phyloP scores from a whole-genome alignment of 2,113 vertebrate species.

The Oxygymnocypris stewartii region DNA sequence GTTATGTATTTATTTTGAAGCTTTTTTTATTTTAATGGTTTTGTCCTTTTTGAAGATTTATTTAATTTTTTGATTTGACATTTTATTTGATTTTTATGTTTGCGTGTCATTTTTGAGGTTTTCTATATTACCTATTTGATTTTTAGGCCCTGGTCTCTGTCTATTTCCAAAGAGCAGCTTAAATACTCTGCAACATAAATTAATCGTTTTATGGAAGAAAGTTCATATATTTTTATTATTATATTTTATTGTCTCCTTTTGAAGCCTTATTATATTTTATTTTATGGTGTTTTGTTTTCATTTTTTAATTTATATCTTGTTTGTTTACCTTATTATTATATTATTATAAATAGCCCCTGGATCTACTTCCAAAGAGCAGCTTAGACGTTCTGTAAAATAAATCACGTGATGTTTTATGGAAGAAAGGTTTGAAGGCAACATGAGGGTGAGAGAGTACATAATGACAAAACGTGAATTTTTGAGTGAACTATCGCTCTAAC shows the following conservation, averaged over 20 bases:
- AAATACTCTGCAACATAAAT: not conserved
- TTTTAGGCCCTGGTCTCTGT: not conserved
- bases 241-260: not conserved
- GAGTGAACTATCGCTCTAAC: conserved; percentile 45
- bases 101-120: not conserved
- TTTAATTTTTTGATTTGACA: not conserved
- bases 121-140: not conserved
- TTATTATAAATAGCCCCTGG: not conserved
- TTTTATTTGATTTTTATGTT: not conserved
- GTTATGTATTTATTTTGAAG: not conserved
- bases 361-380: not conserved
- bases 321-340: not conserved
- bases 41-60: not conserved
- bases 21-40: not conserved
- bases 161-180: not conserved
- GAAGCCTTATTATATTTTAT: too few species aligned
- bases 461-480: not conserved
- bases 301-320: not conserved
- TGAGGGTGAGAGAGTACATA: not conserved
- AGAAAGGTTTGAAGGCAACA: not conserved
- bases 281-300: not conserved
- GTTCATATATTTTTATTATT: not conserved
- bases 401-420: not conserved
- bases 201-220: not conserved
- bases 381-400: not conserved